phyloP scores from a whole-genome alignment of 2,797 vertebrate species.

The Onychomys arenicola region DNA sequence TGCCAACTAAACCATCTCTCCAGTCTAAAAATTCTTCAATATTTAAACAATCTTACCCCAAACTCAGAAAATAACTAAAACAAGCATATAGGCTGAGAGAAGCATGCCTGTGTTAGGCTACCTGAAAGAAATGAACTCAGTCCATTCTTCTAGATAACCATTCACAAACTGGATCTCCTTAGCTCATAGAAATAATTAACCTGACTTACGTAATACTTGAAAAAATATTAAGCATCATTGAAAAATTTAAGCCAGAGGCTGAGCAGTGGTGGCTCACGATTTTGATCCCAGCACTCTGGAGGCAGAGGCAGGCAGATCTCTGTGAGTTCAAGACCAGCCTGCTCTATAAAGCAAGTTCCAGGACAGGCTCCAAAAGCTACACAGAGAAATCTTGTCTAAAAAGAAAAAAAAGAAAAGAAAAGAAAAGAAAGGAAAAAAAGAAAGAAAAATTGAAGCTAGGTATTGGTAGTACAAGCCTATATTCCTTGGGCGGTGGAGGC shows the following conservation, averaged over 20 bases:
- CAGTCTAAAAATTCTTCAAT: conserved; percentile 1
- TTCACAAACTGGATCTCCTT: not conserved
- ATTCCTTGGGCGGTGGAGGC: too few species aligned
- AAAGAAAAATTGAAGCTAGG: not conserved
- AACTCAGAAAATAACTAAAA: conserved; percentile 32
- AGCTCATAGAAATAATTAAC: conserved; percentile 25
- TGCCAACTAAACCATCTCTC: not conserved
- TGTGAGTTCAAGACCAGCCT: too few species aligned
- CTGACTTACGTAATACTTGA: not conserved
- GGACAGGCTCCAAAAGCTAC: too few species aligned
- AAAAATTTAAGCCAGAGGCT: not conserved
- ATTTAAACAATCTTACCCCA: conserved; percentile 38
- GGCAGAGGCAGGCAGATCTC: too few species aligned
- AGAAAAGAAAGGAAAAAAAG: too few species aligned
- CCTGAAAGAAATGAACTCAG: conserved; percentile 26
- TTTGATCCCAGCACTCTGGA: too few species aligned
- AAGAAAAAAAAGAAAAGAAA: too few species aligned
- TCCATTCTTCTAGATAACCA: not conserved
- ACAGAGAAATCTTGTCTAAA: too few species aligned
- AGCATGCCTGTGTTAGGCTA: not conserved
- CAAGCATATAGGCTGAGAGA: not conserved
- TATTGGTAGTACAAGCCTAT: too few species aligned
- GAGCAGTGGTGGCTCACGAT: too few species aligned
- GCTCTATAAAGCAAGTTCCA: too few species aligned
- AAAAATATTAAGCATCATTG: not conserved